Conservation (phyloP, 2,113 vertebrate genomes). For the Plestiodon gilberti region DNA sequence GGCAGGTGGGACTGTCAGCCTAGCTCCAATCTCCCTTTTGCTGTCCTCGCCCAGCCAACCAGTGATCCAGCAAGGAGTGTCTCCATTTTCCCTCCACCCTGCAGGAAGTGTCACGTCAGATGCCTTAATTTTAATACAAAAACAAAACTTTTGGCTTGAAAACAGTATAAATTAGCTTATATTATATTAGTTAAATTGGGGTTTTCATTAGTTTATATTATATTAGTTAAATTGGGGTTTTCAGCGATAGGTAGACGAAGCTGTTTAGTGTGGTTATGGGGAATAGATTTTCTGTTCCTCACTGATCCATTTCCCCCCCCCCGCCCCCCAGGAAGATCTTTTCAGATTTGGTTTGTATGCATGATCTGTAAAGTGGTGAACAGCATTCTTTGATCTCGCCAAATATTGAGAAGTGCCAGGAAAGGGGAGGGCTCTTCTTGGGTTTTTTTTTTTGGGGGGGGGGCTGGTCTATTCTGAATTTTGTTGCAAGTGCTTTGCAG, state of each 20-base stretch:
- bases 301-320: constrained; percentile 48
- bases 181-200: too few relatives aligned
- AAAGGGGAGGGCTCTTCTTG: constrained; percentile 55
- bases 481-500: constrained; percentile 33
- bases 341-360: constrained; percentile 78
- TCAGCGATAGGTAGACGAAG: constrained; percentile 11
- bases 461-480: constrained; percentile 48
- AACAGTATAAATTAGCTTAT: too few relatives aligned
- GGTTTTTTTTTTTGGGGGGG: not conserved
- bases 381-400: constrained; percentile 79
- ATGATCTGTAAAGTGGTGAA: constrained; percentile 76
- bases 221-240: too few relatives aligned
- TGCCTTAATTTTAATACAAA: not conserved
- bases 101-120: not conserved
- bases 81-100: not conserved
- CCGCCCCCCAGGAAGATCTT: constrained; percentile 73
- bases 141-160: not conserved
- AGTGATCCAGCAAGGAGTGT: not conserved
- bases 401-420: constrained; percentile 76
- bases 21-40: not conserved
- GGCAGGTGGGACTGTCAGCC: constrained; percentile 20
- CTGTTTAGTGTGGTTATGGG: not conserved
- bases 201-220: not conserved
- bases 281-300: constrained; percentile 14
- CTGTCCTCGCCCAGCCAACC: not conserved